These are phyloP conservation scores for Sciurus carolinensis DNA, from an alignment of 2,797 vertebrate genomes.

Conservation along the genomic window DNA sequence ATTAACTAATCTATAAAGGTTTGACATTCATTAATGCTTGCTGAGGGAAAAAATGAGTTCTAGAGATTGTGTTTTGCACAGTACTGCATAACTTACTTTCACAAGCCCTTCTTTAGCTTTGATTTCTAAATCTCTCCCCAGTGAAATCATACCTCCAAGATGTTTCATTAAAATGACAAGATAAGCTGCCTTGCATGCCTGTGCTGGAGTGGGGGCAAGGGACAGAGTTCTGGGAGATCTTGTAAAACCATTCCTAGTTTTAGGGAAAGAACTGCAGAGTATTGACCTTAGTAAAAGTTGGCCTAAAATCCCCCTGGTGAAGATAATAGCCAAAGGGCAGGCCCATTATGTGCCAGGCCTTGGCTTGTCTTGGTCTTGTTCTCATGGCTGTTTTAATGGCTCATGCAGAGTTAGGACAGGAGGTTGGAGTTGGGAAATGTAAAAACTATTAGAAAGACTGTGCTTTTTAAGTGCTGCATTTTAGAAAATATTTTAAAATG, in stretches of 20 bases:
- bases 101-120: slow-evolving; percentile 73
- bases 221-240: slow-evolving; percentile 68
- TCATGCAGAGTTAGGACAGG: background rate
- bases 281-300: slow-evolving; percentile 56
- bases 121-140: slow-evolving; percentile 81
- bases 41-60: slow-evolving; percentile 76
- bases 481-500: slow-evolving; percentile 51
- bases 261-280: slow-evolving; percentile 52
- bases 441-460: slow-evolving; percentile 15
- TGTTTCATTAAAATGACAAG: slow-evolving; percentile 81
- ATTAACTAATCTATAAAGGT: slow-evolving; percentile 81
- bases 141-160: slow-evolving; percentile 81
- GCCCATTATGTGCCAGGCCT: background rate
- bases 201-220: slow-evolving; percentile 39
- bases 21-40: slow-evolving; percentile 82
- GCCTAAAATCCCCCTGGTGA: background rate
- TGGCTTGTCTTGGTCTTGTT: background rate
- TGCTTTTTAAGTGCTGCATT: slow-evolving; percentile 29
- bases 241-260: slow-evolving; percentile 59
- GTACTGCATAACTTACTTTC: slow-evolving; percentile 79
- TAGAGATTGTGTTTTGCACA: slow-evolving; percentile 76
- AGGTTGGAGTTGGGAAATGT: background rate
- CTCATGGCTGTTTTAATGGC: background rate
- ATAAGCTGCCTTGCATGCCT: slow-evolving; percentile 73
- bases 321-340: background rate